Evolutionary conservation across 1,140 invertebrate species (phyloP).

Genomic region (Zaprionus capensis): DNA sequence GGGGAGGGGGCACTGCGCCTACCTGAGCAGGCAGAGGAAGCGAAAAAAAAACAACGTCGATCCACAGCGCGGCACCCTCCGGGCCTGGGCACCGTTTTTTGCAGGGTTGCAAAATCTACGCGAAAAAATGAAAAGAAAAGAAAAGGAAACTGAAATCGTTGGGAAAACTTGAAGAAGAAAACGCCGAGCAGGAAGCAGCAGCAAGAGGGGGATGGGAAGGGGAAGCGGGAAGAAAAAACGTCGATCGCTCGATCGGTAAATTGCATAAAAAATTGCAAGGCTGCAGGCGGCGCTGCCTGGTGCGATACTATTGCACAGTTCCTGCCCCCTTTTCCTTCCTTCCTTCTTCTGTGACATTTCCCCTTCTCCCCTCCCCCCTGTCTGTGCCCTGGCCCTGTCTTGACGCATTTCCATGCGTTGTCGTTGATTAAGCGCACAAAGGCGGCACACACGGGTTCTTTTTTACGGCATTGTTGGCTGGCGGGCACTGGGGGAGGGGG

Average conservation of each 20-base stretch:
- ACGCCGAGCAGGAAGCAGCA: constrained; percentile 32
- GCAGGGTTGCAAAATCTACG: constrained; percentile 50
- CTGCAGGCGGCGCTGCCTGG: constrained; percentile 28
- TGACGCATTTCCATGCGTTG: constrained; percentile 31
- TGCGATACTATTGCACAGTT: neutral
- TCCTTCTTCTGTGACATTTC: neutral
- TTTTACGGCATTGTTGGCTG: constrained; percentile 21
- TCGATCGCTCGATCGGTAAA: constrained; percentile 64
- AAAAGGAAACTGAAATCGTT: constrained; percentile 2
- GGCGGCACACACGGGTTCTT: constrained; percentile 34
- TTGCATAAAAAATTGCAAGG: constrained; percentile 81
- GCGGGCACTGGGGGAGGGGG: constrained; percentile 27
- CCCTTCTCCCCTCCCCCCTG: neutral
- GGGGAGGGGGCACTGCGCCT: constrained; percentile 31
- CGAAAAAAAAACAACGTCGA: constrained; percentile 12
- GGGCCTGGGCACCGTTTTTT: constrained; percentile 11
- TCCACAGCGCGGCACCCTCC: constrained; percentile 45
- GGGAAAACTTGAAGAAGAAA: neutral
- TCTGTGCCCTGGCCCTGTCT: neutral
- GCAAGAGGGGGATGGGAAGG: constrained; percentile 23
- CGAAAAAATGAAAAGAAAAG: constrained; percentile 15
- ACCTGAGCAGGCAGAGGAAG: constrained; percentile 52
- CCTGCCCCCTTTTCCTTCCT: constrained; percentile 4
- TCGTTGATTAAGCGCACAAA: constrained; percentile 74
- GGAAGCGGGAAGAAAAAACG: constrained; percentile 9